Evolutionary conservation across 2,888 invertebrate genomes (phyloP), one percentile per base, ranked within the genome.

Genomic region (Ennomos erosarius): DNA sequence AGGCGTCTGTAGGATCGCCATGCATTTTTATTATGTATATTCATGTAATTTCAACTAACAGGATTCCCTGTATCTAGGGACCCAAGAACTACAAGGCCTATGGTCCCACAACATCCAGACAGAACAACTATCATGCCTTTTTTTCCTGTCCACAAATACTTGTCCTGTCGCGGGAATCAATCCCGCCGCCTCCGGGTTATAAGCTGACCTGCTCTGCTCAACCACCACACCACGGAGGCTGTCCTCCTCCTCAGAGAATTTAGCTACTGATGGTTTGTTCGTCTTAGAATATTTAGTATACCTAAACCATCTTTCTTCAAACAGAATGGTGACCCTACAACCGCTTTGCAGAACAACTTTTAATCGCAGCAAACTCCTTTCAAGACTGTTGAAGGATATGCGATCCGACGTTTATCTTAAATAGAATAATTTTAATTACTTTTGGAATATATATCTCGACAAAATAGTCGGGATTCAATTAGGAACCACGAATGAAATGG

Each of bases 311-410:
- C n/a, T 6, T 34, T 53, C 44, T 44, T n/a, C 13, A 9, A 34
- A 42, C 13, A 4, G 3, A 0, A 36, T 47, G 59, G 59, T 43
- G 10, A 43, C 46, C 42, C 10, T 51, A 47, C 63, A 33, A 54
- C 54, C 63, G 54, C 67, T 60, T 38, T 59, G 37, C 65, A 51
- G 69, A 55, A 58, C 65, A 79, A 81, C 76, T 81, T 81, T 82
- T 76, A 79, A 79, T 76, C 73, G 73, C 66, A 62, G 68, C 55
- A 69, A 75, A 74, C 74, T 75, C 69, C 59, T 48, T 26, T 60
- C 65, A 65, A 64, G 46, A 43, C 64, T 66, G 62, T 53, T 59
- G 59, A 59, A 67, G 67, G 70, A 71, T 73, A 69, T 67, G 67
- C 68, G 62, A 70, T 69, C 65, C 59, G 52, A 36, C 57, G 59